Evolutionary conservation across 2,888 invertebrate species (phyloP), one percentile per base, ranked within the genome.

Genomic region (Megastigmus dorsalis): DNA sequence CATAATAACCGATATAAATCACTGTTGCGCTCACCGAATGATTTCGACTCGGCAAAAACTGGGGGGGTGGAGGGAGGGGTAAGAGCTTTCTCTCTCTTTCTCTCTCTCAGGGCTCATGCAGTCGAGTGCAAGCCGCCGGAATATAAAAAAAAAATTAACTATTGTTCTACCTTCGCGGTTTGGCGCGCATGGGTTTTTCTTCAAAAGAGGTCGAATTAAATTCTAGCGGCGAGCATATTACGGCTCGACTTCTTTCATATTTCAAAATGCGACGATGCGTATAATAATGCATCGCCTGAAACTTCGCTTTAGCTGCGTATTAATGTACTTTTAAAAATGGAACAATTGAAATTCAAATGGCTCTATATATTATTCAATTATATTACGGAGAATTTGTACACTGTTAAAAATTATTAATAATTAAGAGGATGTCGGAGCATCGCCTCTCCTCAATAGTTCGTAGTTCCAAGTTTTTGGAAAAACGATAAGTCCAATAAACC

Each of bases 1-100:
- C 43, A 75, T 70, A 66, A 75, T 75, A 75, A 71, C 75, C 66
- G 57, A 66, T 70, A 75, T 71, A 75, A 75, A 75, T 75, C 70
- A 75, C 65, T 71, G 65, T 71, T 65, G 60, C 54, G 36, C 68
- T 65, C 63, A 26, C 45, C 69, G 65, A 70, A 75, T 60, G 75
- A 75, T 70, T 75, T 60, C 54, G 54, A 52, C 59, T 57, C 41
- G 23, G 45, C 43, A 62, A 65, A 69, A 70, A 69, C 57, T 18
- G 43, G 30, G 30, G 50, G 20, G 23, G 38, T 33, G 60, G 10
- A 13, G 5, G n/a, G 18, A 20, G 48, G 50, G n/a, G 18, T 38
- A 66, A 43, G 43, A 20, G 43, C 18, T 23, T 36, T 1, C 7
- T 0, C 3, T 36, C 45, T 23, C 23, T 26, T 4, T 66, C 41